Percentiles rank a stretch among this genome's conserved stretches.
These are phyloP conservation scores for Gryllus bimaculatus DNA, from an alignment of 1,140 invertebrate species.

Conservation along the genomic window DNA sequence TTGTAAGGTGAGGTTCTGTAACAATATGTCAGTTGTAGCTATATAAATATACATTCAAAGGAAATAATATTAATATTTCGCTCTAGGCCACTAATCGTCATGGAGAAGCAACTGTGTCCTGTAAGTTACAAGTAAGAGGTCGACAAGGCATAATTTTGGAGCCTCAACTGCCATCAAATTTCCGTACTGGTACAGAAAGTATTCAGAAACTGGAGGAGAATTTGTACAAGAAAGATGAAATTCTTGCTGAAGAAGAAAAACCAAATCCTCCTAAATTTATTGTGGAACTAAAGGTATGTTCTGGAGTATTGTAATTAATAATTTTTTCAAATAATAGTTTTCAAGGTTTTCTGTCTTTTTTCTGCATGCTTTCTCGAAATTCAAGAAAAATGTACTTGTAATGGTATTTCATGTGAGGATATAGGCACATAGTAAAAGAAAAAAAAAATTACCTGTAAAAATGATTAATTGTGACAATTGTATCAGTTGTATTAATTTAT, in stretches of 20 bases:
- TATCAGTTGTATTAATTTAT: too few species aligned
- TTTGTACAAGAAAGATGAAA: conserved; percentile 78
- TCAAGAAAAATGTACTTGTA: too few species aligned
- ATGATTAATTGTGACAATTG: too few species aligned
- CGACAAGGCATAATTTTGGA: conserved; percentile 81
- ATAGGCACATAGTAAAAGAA: too few species aligned
- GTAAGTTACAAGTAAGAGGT: conserved; percentile 73
- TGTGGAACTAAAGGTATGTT: conserved; percentile 56
- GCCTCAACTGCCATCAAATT: conserved; percentile 79
- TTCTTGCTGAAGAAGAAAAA: conserved; percentile 68
- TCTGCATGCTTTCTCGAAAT: too few species aligned
- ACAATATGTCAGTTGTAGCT: neutral
- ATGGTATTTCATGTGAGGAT: too few species aligned
- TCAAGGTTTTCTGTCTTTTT: too few species aligned
- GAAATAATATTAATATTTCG: neutral
- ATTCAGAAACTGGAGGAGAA: conserved; percentile 84
- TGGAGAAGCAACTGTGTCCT: conserved; percentile 78
- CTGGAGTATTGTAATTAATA: neutral
- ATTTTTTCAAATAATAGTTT: too few species aligned
- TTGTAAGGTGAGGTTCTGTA: conserved; percentile 49
- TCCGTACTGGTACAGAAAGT: conserved; percentile 76
- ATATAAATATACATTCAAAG: neutral
- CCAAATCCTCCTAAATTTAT: conserved; percentile 77
- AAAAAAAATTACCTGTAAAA: too few species aligned
- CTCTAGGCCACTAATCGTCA: conserved; percentile 70